These are phyloP conservation scores for Aspidiotus destructor DNA, from an alignment of 2,888 invertebrate species.

Conservation along the genomic window DNA sequence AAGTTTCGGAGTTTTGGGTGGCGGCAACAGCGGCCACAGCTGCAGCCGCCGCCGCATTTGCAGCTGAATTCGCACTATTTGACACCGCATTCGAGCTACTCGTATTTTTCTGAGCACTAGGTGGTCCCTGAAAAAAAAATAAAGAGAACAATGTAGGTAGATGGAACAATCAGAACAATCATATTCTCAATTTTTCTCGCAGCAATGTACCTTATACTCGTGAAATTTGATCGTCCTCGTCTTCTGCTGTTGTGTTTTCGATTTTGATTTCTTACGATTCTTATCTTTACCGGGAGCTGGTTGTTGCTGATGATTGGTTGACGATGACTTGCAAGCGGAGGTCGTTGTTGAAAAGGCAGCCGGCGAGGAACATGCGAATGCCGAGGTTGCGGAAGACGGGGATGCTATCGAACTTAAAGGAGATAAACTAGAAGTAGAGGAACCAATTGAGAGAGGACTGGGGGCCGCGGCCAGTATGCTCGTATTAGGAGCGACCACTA, in stretches of 20 bases:
- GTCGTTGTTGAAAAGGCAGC: slow-evolving; percentile 39
- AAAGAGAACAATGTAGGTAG: slow-evolving; percentile 19
- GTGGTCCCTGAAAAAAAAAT: slow-evolving; percentile 56
- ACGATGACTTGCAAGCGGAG: slow-evolving; percentile 40
- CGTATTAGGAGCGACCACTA: slow-evolving; percentile 47
- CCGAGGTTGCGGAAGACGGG: slow-evolving; percentile 41
- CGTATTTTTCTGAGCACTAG: slow-evolving; percentile 70
- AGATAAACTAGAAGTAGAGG: slow-evolving; percentile 50
- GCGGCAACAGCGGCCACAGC: no score
- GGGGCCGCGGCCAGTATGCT: slow-evolving; percentile 39
- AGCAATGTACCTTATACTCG: slow-evolving; percentile 62
- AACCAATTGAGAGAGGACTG: slow-evolving; percentile 49
- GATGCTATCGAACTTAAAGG: slow-evolving; percentile 44
- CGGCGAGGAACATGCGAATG: slow-evolving; percentile 34
- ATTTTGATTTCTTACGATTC: slow-evolving; percentile 71
- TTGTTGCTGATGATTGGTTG: slow-evolving; percentile 36
- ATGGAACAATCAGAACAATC: slow-evolving; percentile 13
- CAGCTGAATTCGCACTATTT: slow-evolving; percentile 37
- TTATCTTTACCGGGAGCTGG: slow-evolving; percentile 62
- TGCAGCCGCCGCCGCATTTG: slow-evolving; percentile 40
- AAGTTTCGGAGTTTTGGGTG: slow-evolving; percentile 54
- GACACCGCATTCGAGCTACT: slow-evolving; percentile 44
- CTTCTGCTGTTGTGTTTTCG: slow-evolving; percentile 63
- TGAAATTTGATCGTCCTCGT: slow-evolving; percentile 90
- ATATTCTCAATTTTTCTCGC: neutral